Percentiles rank a stretch among this genome's conserved stretches.
Conservation (phyloP, 2,113 vertebrate genomes). For the Hippocampus mohnikei region DNA sequence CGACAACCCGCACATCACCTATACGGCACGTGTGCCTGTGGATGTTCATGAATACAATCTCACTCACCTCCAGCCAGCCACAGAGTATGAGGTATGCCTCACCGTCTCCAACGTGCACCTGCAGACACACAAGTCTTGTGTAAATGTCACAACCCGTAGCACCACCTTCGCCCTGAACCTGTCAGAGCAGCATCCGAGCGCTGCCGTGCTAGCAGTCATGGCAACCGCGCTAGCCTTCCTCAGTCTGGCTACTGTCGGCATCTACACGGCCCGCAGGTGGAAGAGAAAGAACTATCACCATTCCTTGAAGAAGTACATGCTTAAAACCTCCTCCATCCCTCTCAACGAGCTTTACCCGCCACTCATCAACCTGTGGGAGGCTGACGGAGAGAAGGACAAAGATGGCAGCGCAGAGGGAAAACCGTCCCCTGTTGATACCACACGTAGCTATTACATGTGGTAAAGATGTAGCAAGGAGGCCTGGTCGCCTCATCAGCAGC, state of each 20-base stretch:
- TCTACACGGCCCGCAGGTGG: slow-evolving; percentile 86
- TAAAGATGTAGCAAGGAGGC: slow-evolving; percentile 75
- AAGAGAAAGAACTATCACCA: slow-evolving; percentile 98
- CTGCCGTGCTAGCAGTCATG: slow-evolving; percentile 87
- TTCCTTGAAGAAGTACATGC: slow-evolving; percentile 97
- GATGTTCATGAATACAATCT: slow-evolving; percentile 97
- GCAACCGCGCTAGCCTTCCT: slow-evolving; percentile 89
- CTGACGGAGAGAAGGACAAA: slow-evolving; percentile 92
- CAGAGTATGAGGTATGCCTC: slow-evolving; percentile 94
- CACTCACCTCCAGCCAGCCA: slow-evolving; percentile 91
- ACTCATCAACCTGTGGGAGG: slow-evolving; percentile 98
- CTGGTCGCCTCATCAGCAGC: slow-evolving; percentile 71
- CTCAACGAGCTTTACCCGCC: slow-evolving; percentile 97
- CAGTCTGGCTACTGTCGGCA: slow-evolving; percentile 83
- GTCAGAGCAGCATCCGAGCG: slow-evolving; percentile 86
- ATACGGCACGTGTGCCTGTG: slow-evolving; percentile 90
- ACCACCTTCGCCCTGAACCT: slow-evolving; percentile 83
- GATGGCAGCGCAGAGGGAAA: slow-evolving; percentile 85
- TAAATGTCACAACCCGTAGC: slow-evolving; percentile 92
- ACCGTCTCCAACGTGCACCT: slow-evolving; percentile 89
- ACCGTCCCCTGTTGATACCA: slow-evolving; percentile 91
- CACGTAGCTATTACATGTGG: slow-evolving; percentile 99
- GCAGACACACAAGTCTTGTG: slow-evolving; percentile 91
- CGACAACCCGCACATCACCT: slow-evolving; percentile 95
- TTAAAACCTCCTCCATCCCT: slow-evolving; percentile 97